Conservation (phyloP, 1,140 invertebrate species). For the Papilio machaon region DNA sequence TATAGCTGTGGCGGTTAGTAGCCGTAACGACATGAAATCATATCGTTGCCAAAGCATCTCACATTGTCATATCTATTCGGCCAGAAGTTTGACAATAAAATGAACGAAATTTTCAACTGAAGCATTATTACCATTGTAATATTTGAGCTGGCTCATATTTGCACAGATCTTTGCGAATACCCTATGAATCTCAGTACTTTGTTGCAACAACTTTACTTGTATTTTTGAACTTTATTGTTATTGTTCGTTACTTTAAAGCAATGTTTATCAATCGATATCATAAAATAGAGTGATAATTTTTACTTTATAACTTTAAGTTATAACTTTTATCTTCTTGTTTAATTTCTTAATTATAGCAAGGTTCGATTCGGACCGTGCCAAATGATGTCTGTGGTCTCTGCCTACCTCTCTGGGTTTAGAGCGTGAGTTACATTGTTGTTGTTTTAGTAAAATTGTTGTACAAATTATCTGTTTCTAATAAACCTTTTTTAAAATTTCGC, state of each 20-base stretch:
- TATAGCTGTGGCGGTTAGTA: neutral
- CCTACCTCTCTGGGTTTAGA: no score
- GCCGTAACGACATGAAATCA: neutral
- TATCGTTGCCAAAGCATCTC: constrained; percentile 28
- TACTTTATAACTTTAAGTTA: no score
- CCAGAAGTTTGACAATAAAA: constrained; percentile 24
- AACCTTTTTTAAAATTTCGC: no score
- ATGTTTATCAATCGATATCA: neutral
- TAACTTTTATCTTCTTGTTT: no score
- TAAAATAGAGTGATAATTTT: no score
- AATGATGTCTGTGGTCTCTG: no score
- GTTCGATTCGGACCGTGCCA: no score
- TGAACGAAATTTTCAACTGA: constrained; percentile 9
- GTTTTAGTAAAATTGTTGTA: no score
- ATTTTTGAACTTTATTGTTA: neutral
- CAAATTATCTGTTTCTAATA: no score
- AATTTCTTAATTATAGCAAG: no score
- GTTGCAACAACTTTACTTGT: constrained; percentile 3
- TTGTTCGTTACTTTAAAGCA: neutral
- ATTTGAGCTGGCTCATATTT: constrained; percentile 4
- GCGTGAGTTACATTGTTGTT: no score
- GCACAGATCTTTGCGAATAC: neutral
- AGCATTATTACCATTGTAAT: constrained; percentile 3
- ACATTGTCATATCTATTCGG: constrained; percentile 27
- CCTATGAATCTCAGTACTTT: neutral